These are phyloP conservation scores for Neoascia interrupta DNA, from an alignment of 2,888 invertebrate genomes.

Conservation along the genomic window DNA sequence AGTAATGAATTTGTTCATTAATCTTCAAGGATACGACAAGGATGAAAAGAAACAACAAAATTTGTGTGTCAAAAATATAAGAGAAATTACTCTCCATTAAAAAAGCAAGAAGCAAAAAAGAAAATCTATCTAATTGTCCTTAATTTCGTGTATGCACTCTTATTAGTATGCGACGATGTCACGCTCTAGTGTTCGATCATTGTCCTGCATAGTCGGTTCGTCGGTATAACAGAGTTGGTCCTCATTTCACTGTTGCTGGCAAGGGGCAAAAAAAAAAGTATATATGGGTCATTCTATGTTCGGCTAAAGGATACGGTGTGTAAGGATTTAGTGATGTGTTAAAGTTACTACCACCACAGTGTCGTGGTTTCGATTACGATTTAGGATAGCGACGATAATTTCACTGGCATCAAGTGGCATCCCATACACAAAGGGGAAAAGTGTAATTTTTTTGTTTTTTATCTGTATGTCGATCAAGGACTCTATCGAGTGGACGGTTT, in stretches of 20 bases:
- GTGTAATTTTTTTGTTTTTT: slow-evolving; percentile 15
- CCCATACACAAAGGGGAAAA: slow-evolving; percentile 2
- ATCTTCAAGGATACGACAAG: background rate
- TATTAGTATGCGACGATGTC: slow-evolving; percentile 27
- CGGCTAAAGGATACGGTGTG: too few relatives aligned
- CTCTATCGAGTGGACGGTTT: slow-evolving; percentile 44
- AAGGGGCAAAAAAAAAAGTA: background rate
- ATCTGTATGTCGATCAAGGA: slow-evolving; percentile 65
- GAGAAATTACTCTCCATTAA: slow-evolving; percentile 4
- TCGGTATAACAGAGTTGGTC: slow-evolving; percentile 15
- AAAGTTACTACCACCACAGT: slow-evolving; percentile 9
- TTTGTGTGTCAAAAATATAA: slow-evolving; percentile 32
- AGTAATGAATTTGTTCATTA: slow-evolving; percentile 2
- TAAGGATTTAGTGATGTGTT: slow-evolving; percentile 35
- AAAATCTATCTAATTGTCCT: slow-evolving; percentile 60
- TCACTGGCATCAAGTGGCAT: slow-evolving; percentile 59
- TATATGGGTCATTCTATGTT: slow-evolving; percentile 53
- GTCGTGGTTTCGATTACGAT: slow-evolving; percentile 19
- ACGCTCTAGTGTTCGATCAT: slow-evolving; percentile 46
- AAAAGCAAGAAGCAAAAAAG: too few relatives aligned
- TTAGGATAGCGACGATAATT: slow-evolving; percentile 57
- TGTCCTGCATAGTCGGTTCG: slow-evolving; percentile 35
- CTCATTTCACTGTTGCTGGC: slow-evolving; percentile 49
- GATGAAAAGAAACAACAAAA: background rate
- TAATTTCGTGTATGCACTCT: slow-evolving; percentile 36